Base-by-base conservation (phyloP, 2,797 vertebrate genomes). In the Pygocentrus nattereri region DNA sequence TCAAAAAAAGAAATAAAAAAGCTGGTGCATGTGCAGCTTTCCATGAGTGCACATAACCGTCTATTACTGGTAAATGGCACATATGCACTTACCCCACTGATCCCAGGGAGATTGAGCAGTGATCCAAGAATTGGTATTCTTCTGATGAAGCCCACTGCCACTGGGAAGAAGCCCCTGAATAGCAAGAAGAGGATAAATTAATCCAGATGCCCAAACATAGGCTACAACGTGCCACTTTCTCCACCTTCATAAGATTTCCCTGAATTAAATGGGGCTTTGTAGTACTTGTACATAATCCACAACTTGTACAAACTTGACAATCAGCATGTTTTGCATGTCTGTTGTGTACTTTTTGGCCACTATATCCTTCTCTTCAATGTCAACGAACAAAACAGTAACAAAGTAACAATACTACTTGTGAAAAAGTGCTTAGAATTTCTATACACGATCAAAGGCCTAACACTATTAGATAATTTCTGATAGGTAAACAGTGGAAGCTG, bases 111-210 rank as follows among this genome's bases (percentile, higher is more conserved):
- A 93, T 99, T 99, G 80, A 99, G 93, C 87, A 99, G 92, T 21
- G 96, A 98, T 30, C 97, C 98, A 1, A 99, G 96, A 73, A 99
- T 91, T 11, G 98, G 98, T 82, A 99, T 95, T 95, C 98, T 96
- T 90, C 98, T 96, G 88, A 99, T 98, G 88, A 99, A 99, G 86
- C 97, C 98, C 38, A 99, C 85, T 0, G 97, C 95, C 52, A 99
- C 97, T 74, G 98, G 98, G 90, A 99, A 99, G 93, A 99, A 99
- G 0, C 97, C 98, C 95, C 98, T 99, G 59, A 34, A 81, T 61
- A 50, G 76, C 12, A 65, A 4, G 65, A 12, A 76, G 41, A 65
- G 25, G 19, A 18, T 0, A 54, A 23, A 58, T 49, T 75, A 59
- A 27, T 31, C 15, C 10, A 67, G 34, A 4, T 15, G 15, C 23